Evolutionary conservation across 1,140 invertebrate species (phyloP).

Genomic region (Macrotrachela quadricornifera): DNA sequence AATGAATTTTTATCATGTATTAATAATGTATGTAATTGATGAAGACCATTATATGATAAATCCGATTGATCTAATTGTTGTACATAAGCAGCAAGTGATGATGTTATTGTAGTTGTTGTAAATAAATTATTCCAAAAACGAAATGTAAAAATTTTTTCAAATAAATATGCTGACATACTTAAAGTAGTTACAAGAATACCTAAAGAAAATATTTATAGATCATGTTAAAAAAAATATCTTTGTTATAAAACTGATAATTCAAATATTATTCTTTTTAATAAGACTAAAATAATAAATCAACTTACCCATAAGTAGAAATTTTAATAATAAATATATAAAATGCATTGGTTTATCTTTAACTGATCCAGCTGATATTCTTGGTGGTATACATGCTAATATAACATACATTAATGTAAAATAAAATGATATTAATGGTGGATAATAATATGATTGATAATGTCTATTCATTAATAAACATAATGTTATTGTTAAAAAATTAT

Average conservation of each 20-base stretch:
- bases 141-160: constrained; percentile 1
- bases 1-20: not conserved
- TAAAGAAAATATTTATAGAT: constrained; percentile 44
- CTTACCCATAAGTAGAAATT: not conserved
- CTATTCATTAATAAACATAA: constrained; percentile 84
- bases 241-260: constrained; percentile 39
- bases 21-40: not conserved
- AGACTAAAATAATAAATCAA: not conserved
- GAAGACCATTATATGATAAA: constrained; percentile 49
- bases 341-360: constrained; percentile 21
- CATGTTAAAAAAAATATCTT: constrained; percentile 42
- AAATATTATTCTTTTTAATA: not conserved
- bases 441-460: constrained; percentile 92
- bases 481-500: constrained; percentile 70
- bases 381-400: constrained; percentile 36
- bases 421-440: constrained; percentile 71
- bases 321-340: not conserved
- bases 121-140: constrained; percentile 8
- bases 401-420: constrained; percentile 67
- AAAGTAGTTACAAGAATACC: constrained; percentile 61
- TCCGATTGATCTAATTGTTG: constrained; percentile 77
- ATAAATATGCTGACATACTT: constrained; percentile 51
- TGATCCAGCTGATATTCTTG: constrained; percentile 23
- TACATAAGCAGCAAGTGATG: constrained; percentile 67
- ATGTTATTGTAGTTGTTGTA: constrained; percentile 51